These are phyloP conservation scores for Agrilus planipennis DNA, from an alignment of 1,140 invertebrate species.

Conservation along the genomic window DNA sequence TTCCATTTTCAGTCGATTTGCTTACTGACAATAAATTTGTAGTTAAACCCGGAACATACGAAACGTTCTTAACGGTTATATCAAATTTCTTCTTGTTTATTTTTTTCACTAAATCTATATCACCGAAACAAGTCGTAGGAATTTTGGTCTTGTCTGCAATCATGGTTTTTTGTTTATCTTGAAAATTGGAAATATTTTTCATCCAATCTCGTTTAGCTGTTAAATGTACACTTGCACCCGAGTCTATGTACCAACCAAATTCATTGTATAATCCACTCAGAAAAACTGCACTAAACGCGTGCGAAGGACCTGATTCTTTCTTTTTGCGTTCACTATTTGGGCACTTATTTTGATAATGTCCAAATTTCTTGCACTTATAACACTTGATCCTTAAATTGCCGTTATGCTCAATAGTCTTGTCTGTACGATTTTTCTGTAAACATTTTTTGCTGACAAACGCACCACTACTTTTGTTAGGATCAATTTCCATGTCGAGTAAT, in stretches of 20 bases:
- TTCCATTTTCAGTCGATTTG: conserved; percentile 16
- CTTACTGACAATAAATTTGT: conserved; percentile 18
- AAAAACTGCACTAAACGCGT: conserved; percentile 21
- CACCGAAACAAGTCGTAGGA: background rate
- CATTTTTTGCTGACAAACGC: background rate
- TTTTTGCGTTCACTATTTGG: background rate
- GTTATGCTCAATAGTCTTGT: background rate
- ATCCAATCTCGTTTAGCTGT: background rate
- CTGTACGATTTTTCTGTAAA: background rate
- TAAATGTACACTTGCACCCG: conserved; percentile 3
- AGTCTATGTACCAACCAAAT: conserved; percentile 13
- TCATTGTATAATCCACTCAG: conserved; percentile 12
- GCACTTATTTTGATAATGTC: background rate
- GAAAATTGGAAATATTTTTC: background rate
- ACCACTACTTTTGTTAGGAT: background rate
- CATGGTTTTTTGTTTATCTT: background rate
- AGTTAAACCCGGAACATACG: conserved; percentile 18
- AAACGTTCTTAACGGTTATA: conserved; percentile 10
- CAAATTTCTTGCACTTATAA: background rate
- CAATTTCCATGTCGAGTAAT: conserved; percentile 15
- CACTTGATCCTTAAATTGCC: background rate
- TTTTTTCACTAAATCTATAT: too few relatives aligned
- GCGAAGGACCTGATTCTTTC: conserved; percentile 6
- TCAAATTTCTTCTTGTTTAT: background rate
- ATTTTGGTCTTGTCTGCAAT: background rate